Evolutionary conservation across 2,113 vertebrate genomes (phyloP).

Genomic region (Vidua macroura): DNA sequence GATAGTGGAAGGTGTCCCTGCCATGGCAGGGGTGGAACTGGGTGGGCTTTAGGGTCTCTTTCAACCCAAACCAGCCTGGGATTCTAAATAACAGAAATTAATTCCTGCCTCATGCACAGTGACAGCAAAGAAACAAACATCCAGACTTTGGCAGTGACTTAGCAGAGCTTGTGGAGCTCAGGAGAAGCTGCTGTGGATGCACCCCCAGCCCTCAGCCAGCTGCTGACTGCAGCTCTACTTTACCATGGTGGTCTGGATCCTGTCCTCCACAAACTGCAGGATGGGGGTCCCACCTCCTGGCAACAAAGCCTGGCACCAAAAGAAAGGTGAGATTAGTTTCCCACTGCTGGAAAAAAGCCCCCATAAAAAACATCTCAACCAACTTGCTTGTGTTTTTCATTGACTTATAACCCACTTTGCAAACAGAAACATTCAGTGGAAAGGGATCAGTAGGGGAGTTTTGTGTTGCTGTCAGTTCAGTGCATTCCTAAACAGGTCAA

Average conservation of each 20-base stretch:
- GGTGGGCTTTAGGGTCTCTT: not conserved
- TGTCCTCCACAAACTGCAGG: slow-evolving; percentile 78
- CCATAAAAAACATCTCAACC: not conserved
- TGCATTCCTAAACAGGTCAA: not conserved
- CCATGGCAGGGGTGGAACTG: not conserved
- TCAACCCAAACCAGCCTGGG: not conserved
- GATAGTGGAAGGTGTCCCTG: not conserved
- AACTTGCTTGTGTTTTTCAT: not conserved
- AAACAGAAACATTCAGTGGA: not conserved
- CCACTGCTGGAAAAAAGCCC: not conserved
- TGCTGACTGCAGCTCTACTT: not conserved
- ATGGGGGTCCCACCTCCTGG: slow-evolving; percentile 61
- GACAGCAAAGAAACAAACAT: not conserved
- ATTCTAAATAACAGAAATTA: not conserved
- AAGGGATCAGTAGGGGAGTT: not conserved
- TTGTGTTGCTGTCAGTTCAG: not conserved
- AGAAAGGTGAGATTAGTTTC: not conserved
- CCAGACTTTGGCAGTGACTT: too few species aligned
- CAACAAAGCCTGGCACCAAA: slow-evolving; percentile 52
- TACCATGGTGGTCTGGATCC: slow-evolving; percentile 84
- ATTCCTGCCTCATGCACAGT: not conserved
- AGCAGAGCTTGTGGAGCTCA: not conserved
- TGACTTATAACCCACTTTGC: not conserved
- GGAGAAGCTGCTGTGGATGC: not conserved
- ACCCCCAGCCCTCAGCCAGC: not conserved